These are phyloP conservation scores for Microctonus aethiopoides DNA, from an alignment of 2,888 invertebrate genomes.

Conservation along the genomic window DNA sequence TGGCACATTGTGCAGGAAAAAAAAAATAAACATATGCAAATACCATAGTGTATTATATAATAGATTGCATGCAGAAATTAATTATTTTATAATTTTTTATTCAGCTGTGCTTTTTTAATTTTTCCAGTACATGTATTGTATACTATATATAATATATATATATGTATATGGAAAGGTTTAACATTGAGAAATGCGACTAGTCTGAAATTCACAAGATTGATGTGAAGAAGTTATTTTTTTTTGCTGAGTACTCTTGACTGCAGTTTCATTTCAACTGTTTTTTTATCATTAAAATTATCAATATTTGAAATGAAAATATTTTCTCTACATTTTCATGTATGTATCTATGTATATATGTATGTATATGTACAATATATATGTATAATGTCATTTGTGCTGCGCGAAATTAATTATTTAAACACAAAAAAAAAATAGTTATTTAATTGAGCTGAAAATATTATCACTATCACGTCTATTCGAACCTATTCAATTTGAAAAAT, in stretches of 20 bases:
- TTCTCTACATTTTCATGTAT: too few species aligned
- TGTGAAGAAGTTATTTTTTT: neutral
- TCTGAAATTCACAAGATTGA: conserved; percentile 38
- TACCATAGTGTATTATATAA: neutral
- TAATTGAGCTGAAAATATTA: conserved; percentile 8
- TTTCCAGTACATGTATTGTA: neutral
- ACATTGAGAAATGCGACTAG: conserved; percentile 48
- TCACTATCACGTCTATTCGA: neutral
- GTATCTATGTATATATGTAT: too few species aligned
- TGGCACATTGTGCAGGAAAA: neutral
- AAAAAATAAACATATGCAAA: neutral
- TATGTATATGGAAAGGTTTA: conserved; percentile 34
- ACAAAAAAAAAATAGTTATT: conserved; percentile 28
- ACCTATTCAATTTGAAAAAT: neutral
- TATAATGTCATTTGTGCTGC: neutral
- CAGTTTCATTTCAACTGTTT: neutral
- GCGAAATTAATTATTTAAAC: conserved; percentile 23
- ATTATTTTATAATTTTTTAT: too few species aligned
- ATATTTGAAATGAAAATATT: too few species aligned
- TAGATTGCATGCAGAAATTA: neutral
- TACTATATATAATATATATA: neutral
- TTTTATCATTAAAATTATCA: neutral
- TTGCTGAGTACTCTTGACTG: too few species aligned
- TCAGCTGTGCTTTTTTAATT: neutral
- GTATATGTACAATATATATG: too few species aligned